Percentiles rank a stretch among this genome's conserved stretches.
Evolutionary conservation across 2,797 vertebrate species (phyloP).

Genomic region (Meriones psammophilus): DNA sequence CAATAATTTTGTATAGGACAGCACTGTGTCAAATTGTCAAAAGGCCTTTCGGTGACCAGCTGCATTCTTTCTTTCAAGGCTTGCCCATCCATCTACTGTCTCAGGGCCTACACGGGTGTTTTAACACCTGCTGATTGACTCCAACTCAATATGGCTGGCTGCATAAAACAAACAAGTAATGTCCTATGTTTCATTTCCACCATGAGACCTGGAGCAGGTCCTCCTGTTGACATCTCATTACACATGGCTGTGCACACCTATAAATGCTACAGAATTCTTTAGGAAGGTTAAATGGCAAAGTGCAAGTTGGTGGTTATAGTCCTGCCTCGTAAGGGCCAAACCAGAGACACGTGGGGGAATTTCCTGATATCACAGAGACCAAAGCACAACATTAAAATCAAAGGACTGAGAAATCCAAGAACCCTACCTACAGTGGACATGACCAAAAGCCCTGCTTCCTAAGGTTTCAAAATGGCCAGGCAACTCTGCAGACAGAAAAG

Average conservation of each 20-base stretch:
- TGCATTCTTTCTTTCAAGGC: not conserved
- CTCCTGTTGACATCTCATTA: not conserved
- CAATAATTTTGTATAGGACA: not conserved
- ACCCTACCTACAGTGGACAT: too few relatives aligned
- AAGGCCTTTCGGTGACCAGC: not conserved
- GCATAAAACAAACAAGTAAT: not conserved
- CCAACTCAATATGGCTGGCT: not conserved
- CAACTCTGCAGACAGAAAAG: accelerated
- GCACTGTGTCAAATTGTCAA: not conserved
- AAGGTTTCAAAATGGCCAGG: not conserved
- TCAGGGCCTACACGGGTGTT: not conserved
- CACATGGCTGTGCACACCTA: not conserved
- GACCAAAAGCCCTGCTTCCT: not conserved
- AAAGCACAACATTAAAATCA: not conserved
- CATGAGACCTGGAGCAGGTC: not conserved
- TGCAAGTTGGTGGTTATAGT: not conserved
- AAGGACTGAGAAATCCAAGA: not conserved
- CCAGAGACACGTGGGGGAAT: not conserved
- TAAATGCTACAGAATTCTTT: not conserved
- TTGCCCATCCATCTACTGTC: too few relatives aligned
- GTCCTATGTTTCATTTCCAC: not conserved
- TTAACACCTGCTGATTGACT: not conserved
- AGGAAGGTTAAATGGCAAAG: not conserved
- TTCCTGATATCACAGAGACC: not conserved
- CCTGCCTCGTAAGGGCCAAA: not conserved